Evolutionary conservation across 2,797 vertebrate species (phyloP), one percentile per base, ranked within the genome.

Genomic region (Melopsittacus undulatus): DNA sequence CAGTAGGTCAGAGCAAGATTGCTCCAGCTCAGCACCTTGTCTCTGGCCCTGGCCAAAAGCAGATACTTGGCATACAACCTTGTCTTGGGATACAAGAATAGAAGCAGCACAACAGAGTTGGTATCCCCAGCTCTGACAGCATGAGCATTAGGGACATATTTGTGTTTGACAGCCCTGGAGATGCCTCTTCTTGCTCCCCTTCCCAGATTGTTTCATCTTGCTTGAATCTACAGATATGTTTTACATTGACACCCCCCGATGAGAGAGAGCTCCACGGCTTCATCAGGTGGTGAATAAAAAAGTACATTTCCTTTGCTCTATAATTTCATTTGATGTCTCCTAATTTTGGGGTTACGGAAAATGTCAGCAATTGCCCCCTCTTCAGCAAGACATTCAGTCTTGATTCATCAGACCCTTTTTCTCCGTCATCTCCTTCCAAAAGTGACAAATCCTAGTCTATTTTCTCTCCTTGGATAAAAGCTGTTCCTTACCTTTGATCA

Each of bases 401-500:
- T 3, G 2, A 77, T 89, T 87, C 76, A 78, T 66, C 69, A 7
- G 2, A 27, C 13, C 26, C 46, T 45, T 78, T 84, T 82, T 61
- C 80, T 79, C 42, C 2, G 1, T 63, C 88, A 82, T 18, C 38
- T 72, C 78, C 80, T 87, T 83, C 93, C 90, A 86, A 27, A 92
- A 87, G 80, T 84, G 83, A 91, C 80, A 94, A 94, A 83, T 63
- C 80, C 83, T 29, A 5, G 46, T 18, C 90, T 88, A 82, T 95
- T 89, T 94, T 92, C 61, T 89, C 46, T 76, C 72, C 68, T 45
- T 15, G 49, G 69, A 92, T 86, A 90, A 95, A 96, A 94, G 94
- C 88, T 66, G 69, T 59, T 95, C 83, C 59, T 15, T 19, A 59
- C 26, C 74, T 95, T 93, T 97, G 92, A 97, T 97, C 80, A 73